Evolutionary conservation across 2,888 invertebrate genomes (phyloP).

Genomic region (Onchidella celtica): DNA sequence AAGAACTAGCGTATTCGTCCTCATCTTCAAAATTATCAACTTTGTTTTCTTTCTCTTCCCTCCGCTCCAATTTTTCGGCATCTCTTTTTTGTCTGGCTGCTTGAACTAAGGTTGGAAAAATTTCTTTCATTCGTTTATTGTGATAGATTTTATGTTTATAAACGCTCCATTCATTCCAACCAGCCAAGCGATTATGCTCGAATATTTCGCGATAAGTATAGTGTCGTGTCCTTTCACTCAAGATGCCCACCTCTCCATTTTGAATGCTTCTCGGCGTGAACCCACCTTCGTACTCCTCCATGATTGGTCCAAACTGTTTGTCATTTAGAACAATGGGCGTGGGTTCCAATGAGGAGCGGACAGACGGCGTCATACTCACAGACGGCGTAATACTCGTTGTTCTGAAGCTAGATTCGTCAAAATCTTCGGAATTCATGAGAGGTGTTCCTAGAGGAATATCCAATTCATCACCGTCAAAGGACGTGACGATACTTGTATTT

Average conservation of each 20-base stretch:
- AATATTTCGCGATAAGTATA: slow-evolving; percentile 55
- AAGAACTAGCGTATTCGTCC: background rate
- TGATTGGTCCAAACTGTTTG: background rate
- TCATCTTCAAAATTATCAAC: background rate
- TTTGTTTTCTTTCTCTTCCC: background rate
- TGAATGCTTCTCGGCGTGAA: background rate
- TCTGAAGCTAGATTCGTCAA: background rate
- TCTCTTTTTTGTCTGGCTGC: background rate
- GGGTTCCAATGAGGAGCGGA: background rate
- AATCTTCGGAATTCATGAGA: background rate
- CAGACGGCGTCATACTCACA: slow-evolving; percentile 12
- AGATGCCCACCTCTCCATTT: background rate
- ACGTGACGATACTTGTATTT: slow-evolving; percentile 8
- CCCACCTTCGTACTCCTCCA: slow-evolving; percentile 4
- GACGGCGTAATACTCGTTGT: slow-evolving; percentile 3
- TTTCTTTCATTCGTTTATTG: slow-evolving; percentile 8
- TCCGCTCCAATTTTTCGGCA: background rate
- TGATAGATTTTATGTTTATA: slow-evolving; percentile 59
- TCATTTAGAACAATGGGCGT: background rate
- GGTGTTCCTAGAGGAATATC: background rate
- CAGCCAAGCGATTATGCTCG: slow-evolving; percentile 52
- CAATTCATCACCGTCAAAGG: background rate
- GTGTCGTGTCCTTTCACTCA: background rate
- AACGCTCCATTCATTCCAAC: slow-evolving; percentile 53
- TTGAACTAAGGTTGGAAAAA: background rate